Conservation (phyloP, 2,888 invertebrate genomes). For the Rotaria socialis region DNA sequence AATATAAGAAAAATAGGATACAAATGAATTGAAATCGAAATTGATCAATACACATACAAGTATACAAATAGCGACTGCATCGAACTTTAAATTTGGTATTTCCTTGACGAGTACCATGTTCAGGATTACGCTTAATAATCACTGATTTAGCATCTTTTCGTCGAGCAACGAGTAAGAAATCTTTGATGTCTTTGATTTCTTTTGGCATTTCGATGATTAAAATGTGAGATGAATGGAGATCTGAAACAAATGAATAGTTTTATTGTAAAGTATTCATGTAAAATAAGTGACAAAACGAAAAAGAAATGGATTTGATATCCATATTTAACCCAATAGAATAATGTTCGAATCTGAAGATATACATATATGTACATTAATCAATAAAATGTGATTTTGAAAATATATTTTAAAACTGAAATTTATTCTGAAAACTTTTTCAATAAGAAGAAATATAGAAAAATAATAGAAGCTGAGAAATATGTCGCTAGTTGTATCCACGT, state of each 20-base stretch:
- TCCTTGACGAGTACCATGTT: slow-evolving; percentile 34
- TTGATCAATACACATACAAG: slow-evolving; percentile 65
- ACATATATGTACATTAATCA: background rate
- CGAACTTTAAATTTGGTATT: slow-evolving; percentile 89
- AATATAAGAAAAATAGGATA: background rate
- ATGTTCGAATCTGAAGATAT: background rate
- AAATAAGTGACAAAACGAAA: slow-evolving; percentile 5
- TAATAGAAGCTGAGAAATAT: background rate
- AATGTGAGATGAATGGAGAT: slow-evolving; percentile 1
- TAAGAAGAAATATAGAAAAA: background rate
- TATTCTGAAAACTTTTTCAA: background rate
- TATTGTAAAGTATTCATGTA: background rate
- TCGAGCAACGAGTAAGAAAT: slow-evolving; percentile 91
- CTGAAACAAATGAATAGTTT: background rate
- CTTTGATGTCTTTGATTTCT: slow-evolving; percentile 98
- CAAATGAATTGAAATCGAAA: no score
- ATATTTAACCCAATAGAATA: background rate
- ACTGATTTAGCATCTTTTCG: slow-evolving; percentile 80
- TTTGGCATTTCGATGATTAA: slow-evolving; percentile 68
- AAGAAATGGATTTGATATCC: background rate
- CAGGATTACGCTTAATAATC: background rate
- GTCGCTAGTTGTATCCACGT: background rate
- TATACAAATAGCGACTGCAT: slow-evolving; percentile 93
- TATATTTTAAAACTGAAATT: slow-evolving; percentile 33
- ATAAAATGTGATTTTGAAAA: background rate